These are phyloP conservation scores for Anarhynchus alexandrinus DNA, from an alignment of 2,113 vertebrate genomes.

Conservation along the genomic window DNA sequence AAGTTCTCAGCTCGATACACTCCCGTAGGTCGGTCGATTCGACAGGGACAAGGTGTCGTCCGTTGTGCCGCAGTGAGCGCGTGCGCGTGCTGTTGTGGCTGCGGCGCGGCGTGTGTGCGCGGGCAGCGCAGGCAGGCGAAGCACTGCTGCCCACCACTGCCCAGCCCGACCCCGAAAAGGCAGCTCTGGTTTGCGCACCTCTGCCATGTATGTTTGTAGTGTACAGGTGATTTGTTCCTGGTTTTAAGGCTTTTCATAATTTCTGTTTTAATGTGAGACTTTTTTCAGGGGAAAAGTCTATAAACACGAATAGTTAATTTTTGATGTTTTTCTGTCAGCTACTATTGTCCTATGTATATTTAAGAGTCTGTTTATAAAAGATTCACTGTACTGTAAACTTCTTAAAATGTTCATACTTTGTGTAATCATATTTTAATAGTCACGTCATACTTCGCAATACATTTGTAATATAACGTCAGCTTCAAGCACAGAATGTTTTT, in stretches of 20 bases:
- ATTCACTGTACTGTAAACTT: slow-evolving; percentile 78
- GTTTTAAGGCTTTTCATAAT: slow-evolving; percentile 70
- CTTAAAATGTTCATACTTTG: slow-evolving; percentile 77
- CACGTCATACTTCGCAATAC: slow-evolving; percentile 71
- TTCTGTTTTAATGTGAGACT: slow-evolving; percentile 71
- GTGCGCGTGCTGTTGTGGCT: too few species aligned
- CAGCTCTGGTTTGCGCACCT: slow-evolving; percentile 46
- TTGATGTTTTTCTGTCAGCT: slow-evolving; percentile 74
- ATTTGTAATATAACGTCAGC: slow-evolving; percentile 80
- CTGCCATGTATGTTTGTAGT: slow-evolving; percentile 67
- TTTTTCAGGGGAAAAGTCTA: slow-evolving; percentile 64
- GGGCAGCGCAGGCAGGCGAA: too few species aligned
- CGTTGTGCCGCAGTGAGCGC: neutral
- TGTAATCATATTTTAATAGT: slow-evolving; percentile 82
- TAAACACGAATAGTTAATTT: slow-evolving; percentile 78
- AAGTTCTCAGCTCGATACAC: neutral
- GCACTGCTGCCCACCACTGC: neutral
- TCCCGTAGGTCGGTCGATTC: rapidly evolving
- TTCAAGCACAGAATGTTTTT: slow-evolving; percentile 76
- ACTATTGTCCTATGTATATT: slow-evolving; percentile 78
- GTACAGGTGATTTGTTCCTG: slow-evolving; percentile 70
- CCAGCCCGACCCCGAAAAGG: neutral
- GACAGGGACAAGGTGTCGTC: rapidly evolving
- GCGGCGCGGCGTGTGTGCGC: too few species aligned
- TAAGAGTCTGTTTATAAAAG: slow-evolving; percentile 80